Evolutionary conservation across 2,888 invertebrate species (phyloP).

Genomic region (Metopia argyrocephala): DNA sequence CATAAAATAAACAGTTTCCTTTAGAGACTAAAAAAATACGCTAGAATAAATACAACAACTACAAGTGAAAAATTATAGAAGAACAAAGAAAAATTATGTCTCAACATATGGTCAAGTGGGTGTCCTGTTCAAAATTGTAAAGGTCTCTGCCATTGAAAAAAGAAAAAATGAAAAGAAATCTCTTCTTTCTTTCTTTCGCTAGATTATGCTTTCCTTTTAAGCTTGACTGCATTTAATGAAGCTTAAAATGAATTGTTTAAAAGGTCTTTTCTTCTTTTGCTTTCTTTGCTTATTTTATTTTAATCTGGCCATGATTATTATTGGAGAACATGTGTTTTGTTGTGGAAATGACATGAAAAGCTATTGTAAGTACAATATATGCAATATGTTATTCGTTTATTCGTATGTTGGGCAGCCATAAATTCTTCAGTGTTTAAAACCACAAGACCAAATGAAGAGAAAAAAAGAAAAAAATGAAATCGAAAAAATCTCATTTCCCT

Average conservation of each 20-base stretch:
- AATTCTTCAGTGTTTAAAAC: slow-evolving; percentile 52
- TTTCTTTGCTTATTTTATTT: slow-evolving; percentile 6
- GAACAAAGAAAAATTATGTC: slow-evolving; percentile 22
- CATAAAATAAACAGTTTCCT: slow-evolving; percentile 36
- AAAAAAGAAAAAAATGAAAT: slow-evolving; percentile 1
- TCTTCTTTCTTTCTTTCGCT: not conserved
- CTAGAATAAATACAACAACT: not conserved
- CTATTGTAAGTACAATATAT: slow-evolving; percentile 51
- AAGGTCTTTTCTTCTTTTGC: not conserved
- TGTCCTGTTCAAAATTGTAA: not conserved
- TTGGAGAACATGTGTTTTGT: slow-evolving; percentile 48
- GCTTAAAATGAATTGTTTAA: slow-evolving; percentile 50
- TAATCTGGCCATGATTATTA: slow-evolving; percentile 41
- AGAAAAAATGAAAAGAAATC: too few species aligned
- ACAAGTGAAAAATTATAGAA: slow-evolving; percentile 16
- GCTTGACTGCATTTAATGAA: slow-evolving; percentile 39
- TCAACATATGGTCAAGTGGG: slow-evolving; percentile 61
- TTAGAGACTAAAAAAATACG: not conserved
- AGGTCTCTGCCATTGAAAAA: slow-evolving; percentile 14
- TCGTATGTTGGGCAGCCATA: slow-evolving; percentile 11
- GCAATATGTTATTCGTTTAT: slow-evolving; percentile 31
- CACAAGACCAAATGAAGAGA: slow-evolving; percentile 32
- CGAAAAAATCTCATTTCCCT: slow-evolving; percentile 38
- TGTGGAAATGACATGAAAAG: slow-evolving; percentile 53
- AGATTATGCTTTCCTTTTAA: slow-evolving; percentile 7